Conservation (phyloP, 2,113 vertebrate genomes). For the Myanophis thanlyinensis region DNA sequence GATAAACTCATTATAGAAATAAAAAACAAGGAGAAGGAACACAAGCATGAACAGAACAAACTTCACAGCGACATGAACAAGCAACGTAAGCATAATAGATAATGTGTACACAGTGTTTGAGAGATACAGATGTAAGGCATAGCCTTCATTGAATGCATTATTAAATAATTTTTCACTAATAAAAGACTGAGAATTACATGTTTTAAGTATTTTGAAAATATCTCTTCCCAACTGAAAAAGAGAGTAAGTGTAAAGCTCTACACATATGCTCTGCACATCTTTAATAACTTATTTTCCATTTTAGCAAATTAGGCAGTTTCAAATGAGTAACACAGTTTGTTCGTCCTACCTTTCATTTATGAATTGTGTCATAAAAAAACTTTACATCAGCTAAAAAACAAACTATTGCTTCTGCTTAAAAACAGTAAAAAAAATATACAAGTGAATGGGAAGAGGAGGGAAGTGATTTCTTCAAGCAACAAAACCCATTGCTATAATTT, state of each 20-base stretch:
- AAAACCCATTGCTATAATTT: not conserved
- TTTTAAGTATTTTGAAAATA: not conserved
- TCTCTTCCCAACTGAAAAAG: not conserved
- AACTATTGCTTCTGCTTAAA: not conserved
- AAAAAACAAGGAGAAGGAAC: slow-evolving; percentile 70
- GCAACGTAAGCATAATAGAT: slow-evolving; percentile 53
- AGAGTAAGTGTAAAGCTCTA: not conserved
- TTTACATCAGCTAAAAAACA: not conserved
- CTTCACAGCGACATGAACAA: slow-evolving; percentile 56
- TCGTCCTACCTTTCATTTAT: not conserved
- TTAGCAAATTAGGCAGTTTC: not conserved
- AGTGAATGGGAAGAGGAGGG: not conserved
- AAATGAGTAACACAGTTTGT: not conserved
- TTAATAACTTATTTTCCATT: not conserved
- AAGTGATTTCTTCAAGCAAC: not conserved
- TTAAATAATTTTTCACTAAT: not conserved
- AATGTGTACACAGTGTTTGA: not conserved
- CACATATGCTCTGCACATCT: not conserved
- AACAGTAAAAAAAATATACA: not conserved
- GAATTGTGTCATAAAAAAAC: not conserved
- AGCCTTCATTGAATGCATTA: not conserved
- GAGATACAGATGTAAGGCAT: not conserved
- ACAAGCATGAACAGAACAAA: slow-evolving; percentile 63
- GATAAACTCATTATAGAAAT: slow-evolving; percentile 67
- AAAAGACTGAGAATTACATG: not conserved